Conservation (phyloP, 2,797 vertebrate species). For the Microtus obscurus region DNA sequence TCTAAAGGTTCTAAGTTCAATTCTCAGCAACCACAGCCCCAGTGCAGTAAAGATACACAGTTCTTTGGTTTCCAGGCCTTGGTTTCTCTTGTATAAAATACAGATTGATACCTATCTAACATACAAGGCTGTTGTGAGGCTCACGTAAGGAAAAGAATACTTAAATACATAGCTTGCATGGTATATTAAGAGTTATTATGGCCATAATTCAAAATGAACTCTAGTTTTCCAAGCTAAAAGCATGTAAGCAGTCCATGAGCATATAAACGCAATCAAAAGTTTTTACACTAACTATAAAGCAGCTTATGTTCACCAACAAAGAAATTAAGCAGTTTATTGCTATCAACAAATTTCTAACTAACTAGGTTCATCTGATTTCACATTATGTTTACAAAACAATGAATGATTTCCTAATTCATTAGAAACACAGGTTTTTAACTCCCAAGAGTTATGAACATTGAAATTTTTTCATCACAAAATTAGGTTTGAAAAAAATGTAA, state of each 20-base stretch:
- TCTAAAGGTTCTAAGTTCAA: too few relatives aligned
- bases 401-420: slow-evolving; percentile 40
- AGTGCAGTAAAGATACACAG: not conserved
- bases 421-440: slow-evolving; percentile 67
- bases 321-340: slow-evolving; percentile 49
- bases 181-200: slow-evolving; percentile 30
- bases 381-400: slow-evolving; percentile 42
- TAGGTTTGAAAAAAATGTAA: slow-evolving; percentile 48
- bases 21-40: not conserved
- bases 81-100: slow-evolving; percentile 51
- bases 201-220: slow-evolving; percentile 60
- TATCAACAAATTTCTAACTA: slow-evolving; percentile 60
- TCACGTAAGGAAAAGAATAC: slow-evolving; percentile 47
- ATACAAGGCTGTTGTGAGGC: slow-evolving; percentile 8
- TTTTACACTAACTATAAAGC: slow-evolving; percentile 42
- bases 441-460: not conserved
- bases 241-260: slow-evolving; percentile 31
- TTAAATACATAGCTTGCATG: slow-evolving; percentile 42
- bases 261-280: slow-evolving; percentile 57
- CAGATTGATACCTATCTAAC: slow-evolving; percentile 2
- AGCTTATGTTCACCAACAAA: slow-evolving; percentile 44
- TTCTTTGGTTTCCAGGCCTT: slow-evolving; percentile 37
- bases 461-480: not conserved
- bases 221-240: slow-evolving; percentile 46
- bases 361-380: slow-evolving; percentile 54